Evolutionary conservation across 2,888 invertebrate genomes (phyloP), one percentile per base, ranked within the genome.

Genomic region (Drosophila eohydei): DNA sequence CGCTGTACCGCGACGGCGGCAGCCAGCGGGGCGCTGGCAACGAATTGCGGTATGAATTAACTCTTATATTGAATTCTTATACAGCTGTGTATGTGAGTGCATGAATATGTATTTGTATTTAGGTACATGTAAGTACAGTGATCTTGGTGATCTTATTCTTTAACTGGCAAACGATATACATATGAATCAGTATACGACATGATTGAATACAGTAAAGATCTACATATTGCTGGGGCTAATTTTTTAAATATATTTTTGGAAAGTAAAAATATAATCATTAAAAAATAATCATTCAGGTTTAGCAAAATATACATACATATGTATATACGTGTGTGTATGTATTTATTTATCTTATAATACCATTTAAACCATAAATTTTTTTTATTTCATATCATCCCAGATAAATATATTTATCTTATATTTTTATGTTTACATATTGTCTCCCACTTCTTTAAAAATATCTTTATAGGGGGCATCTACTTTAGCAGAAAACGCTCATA

Each of bases 21-120:
- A 83, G 86, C 67, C 83, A 88, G 86, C 86, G 50, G 60, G 59
- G 66, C 65, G 88, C 88, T 83, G 86, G 80, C 83, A 79, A 79
- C 65, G 68, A 75, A 61, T 75, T 64, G 78, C 78, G 78, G 78
- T 78, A 80, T 59, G 80, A 41, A 71, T 30, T 36, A 46, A 32
- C n/a, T 46, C 40, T 55, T 55, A 55, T 48, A 34, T 21, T 38
- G 8, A 38, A 30, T 30, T 38, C 38, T 48, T 21, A 21, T 26
- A 43, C 41, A 38, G 4, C 21, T 32, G 32, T 11, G 12, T 46
- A 46, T 12, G 3, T 36, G 12, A 36, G 12, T 36, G 12, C 36
- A 36, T 11, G 12, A 0, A 1, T 21, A 14, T 36, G 43, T 40
- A 32, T 21, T 21, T 11, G 2, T 38, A 34, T 4, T 21, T 21